Conservation (phyloP, 2,888 invertebrate species). For the Hylaea fasciaria region DNA sequence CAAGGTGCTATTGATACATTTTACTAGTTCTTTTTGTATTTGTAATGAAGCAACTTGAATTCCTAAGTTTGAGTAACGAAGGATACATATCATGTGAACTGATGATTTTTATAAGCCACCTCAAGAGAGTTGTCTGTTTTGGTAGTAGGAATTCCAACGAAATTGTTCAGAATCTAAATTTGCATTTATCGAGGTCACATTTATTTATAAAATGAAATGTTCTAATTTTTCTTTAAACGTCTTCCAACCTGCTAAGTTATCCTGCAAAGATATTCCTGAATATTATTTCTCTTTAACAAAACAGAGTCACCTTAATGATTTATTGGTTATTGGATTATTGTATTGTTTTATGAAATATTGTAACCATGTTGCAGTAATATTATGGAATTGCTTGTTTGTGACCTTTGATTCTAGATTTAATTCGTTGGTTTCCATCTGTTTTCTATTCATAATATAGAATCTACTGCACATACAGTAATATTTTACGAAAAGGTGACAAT, state of each 20-base stretch:
- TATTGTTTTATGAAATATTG: too few relatives aligned
- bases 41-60: not conserved
- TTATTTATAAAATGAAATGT: too few relatives aligned
- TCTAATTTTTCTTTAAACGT: too few relatives aligned
- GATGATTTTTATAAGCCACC: slow-evolving; percentile 4
- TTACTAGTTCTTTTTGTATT: not conserved
- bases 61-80: not conserved
- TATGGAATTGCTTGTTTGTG: not conserved
- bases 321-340: too few relatives aligned
- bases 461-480: too few relatives aligned
- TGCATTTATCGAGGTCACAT: not conserved
- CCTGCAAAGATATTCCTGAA: too few relatives aligned
- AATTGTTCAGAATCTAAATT: slow-evolving; percentile 5
- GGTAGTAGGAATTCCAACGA: slow-evolving; percentile 3
- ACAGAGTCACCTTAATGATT: too few relatives aligned
- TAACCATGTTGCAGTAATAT: too few relatives aligned
- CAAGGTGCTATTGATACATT: slow-evolving; percentile 2
- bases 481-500: not conserved
- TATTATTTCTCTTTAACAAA: too few relatives aligned
- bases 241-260: too few relatives aligned
- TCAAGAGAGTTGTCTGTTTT: not conserved
- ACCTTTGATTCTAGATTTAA: not conserved
- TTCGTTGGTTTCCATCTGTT: slow-evolving; percentile 1
- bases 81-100: slow-evolving; percentile 7
- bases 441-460: not conserved